Conservation (phyloP, 2,797 vertebrate species). For the Alfaro cultratus region DNA sequence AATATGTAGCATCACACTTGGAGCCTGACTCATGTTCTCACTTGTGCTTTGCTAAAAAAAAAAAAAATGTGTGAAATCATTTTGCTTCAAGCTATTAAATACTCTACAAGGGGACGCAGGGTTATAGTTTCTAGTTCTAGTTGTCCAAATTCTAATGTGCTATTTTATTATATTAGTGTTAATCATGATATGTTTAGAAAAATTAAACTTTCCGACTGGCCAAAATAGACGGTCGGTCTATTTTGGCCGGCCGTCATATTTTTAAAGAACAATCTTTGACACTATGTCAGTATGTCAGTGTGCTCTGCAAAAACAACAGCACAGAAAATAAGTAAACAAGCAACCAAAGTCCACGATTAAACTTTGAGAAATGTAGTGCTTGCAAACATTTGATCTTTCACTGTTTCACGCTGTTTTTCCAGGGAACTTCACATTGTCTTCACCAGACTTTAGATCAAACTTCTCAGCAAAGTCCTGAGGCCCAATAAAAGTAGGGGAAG, state of each 20-base stretch:
- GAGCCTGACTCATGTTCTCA: neutral
- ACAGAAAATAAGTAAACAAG: neutral
- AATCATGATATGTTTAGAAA: neutral
- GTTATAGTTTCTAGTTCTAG: neutral
- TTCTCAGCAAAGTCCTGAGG: neutral
- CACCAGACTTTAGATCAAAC: neutral
- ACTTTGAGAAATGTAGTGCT: neutral
- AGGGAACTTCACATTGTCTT: neutral
- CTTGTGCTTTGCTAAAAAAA: neutral
- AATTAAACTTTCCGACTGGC: neutral
- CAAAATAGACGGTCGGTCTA: neutral
- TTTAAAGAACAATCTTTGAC: neutral
- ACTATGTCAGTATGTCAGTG: neutral
- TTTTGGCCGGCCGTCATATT: neutral
- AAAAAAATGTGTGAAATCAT: conserved; percentile 19
- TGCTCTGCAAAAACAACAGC: neutral
- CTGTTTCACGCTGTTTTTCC: neutral
- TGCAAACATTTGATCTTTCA: neutral
- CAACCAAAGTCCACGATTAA: neutral
- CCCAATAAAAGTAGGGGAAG: neutral
- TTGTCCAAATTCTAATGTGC: neutral
- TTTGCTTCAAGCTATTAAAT: conserved; percentile 1
- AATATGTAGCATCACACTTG: conserved; percentile 22
- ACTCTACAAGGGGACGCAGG: neutral
- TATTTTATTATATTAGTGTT: neutral